Base-by-base conservation (phyloP, 2,113 vertebrate species). In the Toxotes chatareus region DNA sequence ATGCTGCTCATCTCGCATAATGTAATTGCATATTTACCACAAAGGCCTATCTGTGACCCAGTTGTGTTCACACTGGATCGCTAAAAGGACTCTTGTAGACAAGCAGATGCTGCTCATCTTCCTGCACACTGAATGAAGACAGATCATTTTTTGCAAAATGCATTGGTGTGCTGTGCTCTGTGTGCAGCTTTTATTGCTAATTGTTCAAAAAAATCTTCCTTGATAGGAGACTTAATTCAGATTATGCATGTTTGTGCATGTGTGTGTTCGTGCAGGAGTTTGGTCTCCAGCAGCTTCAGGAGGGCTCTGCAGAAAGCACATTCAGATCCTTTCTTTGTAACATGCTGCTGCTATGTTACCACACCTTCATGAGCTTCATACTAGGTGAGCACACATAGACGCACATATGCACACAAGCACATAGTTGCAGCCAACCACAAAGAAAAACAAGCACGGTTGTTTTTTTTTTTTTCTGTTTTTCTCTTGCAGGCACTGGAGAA, bases 331-430 rank as follows among this genome's bases (percentile, higher is more conserved):
- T 99, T 89, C 95, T 99, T 72, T 99, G 98, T 75, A 97, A 96
- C 93, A 96, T 99, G 97, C 94, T 99, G 84, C 95, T 99, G 83
- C 96, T 99, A 64, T 99, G 97, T 93, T 99, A 99, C 92, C 97
- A 99, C 94, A 99, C 98, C 55, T 99, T 99, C 96, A 97, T 99
- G 96, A 98, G 96, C 89, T 99, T 99, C 86, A 98, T 99, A 90
- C 92, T 99, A 32, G 98, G 98, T 98, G 92, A 95, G 44, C 32
- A 73, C 11, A 63, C 55, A 14, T 7, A 42, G 4, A 61, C 21
- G 9, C 5, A 9, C 0, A 0, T 57, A 66, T 8, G 71, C 23
- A 7, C 10, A 19, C 0, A 0, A 53, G 60, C n/a, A 74, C 53
- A 9, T 8, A 57, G 44, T 46, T 65, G 21, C 46, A 47, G 14